Evolutionary conservation across 1,140 invertebrate genomes (phyloP), one percentile per base, ranked within the genome.

Genomic region (Trachymyrmex cornetzi): DNA sequence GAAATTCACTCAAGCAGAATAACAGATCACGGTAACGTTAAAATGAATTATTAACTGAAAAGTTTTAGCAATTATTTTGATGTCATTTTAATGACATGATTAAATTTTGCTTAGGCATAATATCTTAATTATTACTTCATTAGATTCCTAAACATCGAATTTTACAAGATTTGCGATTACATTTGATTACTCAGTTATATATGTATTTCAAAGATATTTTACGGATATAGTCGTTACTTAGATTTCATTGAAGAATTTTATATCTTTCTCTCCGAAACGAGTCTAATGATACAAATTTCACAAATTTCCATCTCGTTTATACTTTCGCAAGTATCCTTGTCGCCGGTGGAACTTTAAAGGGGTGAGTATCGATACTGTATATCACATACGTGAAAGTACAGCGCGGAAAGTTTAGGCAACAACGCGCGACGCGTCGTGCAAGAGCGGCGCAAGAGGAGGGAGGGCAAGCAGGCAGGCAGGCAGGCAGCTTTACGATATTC

Each of bases 341-440:
- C 48, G 67, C 61, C 9, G 3, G 3, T 30, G 30, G 9, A 74
- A 69, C 72, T 59, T 16, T n/a, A 11, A 75, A 74, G 38, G 19
- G 34, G 9, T 11, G n/a, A 71, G 19, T 19, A 30, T 72, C 53
- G 38, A 82, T 50, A 50, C 0, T 24, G 14, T 7, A 64, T 11
- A 61, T 34, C 61, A 11, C 19, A n/a, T 19, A 24, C 22, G 79
- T 12, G 9, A 48, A 44, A 38, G 22, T 59, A 34, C 53, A 48
- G 24, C 44, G 55, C 5, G 67, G 75, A 69, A 86, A 80, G 88
- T 89, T 89, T 89, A 59, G 87, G 81, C 67, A 75, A 80, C 59
- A 57, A 61, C 86, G 71, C 64, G 61, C n/a, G 64, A 44, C 34
- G 64, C 64, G 64, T 67, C 64, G 67, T n/a, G 50, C 66, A 50